phyloP scores from a whole-genome alignment of 1,140 invertebrate species.

The Calliphora vicina region DNA sequence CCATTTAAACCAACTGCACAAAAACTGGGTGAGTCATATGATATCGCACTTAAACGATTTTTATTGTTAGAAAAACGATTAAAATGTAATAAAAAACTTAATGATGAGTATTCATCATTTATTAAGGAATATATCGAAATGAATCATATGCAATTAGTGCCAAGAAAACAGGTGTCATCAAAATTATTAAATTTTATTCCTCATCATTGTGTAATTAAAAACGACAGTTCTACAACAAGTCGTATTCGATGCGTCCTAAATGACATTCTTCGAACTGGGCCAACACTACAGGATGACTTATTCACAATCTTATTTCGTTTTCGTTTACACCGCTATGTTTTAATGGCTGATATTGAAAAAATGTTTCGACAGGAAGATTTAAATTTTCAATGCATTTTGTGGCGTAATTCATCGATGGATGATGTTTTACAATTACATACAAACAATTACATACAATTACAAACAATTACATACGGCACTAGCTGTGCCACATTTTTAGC shows the following conservation, averaged over 20 bases:
- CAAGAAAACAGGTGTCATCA: neutral
- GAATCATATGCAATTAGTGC: conserved; percentile 17
- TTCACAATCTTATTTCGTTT: conserved; percentile 36
- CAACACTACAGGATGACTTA: conserved; percentile 47
- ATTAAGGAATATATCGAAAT: conserved; percentile 39
- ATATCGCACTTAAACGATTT: neutral
- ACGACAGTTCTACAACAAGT: conserved; percentile 51
- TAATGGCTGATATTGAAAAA: conserved; percentile 43
- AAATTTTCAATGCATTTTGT: neutral
- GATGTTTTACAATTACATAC: too few relatives aligned
- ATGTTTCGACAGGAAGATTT: neutral
- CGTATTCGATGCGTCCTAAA: conserved; percentile 51
- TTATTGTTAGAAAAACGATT: neutral
- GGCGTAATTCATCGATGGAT: neutral
- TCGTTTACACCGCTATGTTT: conserved; percentile 45
- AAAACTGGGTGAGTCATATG: neutral
- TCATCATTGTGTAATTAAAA: conserved; percentile 55
- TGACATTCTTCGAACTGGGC: conserved; percentile 53
- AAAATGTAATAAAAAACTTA: neutral
- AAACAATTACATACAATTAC: too few relatives aligned
- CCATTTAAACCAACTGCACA: neutral
- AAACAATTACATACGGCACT: conserved; percentile 9
- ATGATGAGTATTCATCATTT: conserved; percentile 11
- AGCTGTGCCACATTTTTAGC: neutral
- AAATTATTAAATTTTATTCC: conserved; percentile 40